A percentile compares a stretch with the other conserved stretches of the same genome.
These are phyloP conservation scores for Globodera rostochiensis DNA, from an alignment of 1,140 invertebrate species.

Conservation along the genomic window DNA sequence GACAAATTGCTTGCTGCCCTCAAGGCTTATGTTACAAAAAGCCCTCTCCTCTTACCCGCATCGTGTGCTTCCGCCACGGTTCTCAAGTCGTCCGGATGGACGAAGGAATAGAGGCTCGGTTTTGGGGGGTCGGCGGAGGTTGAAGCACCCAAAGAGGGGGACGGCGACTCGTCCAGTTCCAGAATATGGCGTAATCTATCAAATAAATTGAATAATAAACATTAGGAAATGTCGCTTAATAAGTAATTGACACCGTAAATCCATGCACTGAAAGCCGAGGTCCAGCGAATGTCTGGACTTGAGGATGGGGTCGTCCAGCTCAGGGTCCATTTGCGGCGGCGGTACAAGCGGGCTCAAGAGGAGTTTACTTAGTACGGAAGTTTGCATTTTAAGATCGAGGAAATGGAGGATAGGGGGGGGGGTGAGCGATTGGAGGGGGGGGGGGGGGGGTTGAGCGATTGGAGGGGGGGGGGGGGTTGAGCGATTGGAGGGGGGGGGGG, in stretches of 20 bases:
- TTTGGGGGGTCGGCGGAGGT: conserved; percentile 81
- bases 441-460: neutral
- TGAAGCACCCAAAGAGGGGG: conserved; percentile 87
- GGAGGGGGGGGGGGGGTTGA: neutral
- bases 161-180: conserved; percentile 73
- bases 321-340: conserved; percentile 82
- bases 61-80: conserved; percentile 98
- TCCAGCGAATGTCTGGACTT: conserved; percentile 98
- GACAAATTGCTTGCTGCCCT: neutral
- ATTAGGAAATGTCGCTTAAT: conserved; percentile 3
- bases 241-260: conserved; percentile 69
- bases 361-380: no score
- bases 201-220: neutral
- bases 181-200: conserved; percentile 32
- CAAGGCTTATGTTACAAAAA: no score
- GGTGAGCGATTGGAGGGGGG: neutral
- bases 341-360: conserved; percentile 97
- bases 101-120: conserved; percentile 78
- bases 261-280: conserved; percentile 91
- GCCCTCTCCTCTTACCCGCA: conserved; percentile 80
- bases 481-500: neutral
- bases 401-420: conserved; percentile 67
- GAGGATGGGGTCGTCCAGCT: conserved; percentile 94
- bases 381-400: neutral
- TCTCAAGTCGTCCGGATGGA: conserved; percentile 92